Conservation (phyloP, 2,113 vertebrate species). For the Nansenia antarctica region DNA sequence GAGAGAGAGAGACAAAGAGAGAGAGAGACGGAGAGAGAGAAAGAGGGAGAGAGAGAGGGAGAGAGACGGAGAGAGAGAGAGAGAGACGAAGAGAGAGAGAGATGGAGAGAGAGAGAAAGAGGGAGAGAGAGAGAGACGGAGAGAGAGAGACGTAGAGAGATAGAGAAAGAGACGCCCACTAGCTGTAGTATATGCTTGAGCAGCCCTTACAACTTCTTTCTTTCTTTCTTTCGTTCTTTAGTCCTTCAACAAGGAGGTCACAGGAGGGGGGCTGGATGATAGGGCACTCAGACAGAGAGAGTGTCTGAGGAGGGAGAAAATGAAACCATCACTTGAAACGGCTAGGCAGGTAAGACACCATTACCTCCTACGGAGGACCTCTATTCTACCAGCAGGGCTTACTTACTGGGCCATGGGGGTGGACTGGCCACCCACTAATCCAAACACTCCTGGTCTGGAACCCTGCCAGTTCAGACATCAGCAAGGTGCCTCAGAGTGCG, state of each 20-base stretch:
- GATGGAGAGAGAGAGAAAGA: too few relatives aligned
- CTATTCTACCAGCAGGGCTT: neutral
- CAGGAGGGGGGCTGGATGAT: neutral
- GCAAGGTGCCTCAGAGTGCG: neutral
- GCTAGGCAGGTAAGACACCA: neutral
- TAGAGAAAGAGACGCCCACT: too few relatives aligned
- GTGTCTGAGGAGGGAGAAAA: neutral
- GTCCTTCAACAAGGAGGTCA: neutral
- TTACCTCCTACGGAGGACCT: neutral
- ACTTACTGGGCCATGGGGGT: neutral
- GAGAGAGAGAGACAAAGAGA: too few relatives aligned
- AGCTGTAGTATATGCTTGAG: too few relatives aligned
- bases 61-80: too few relatives aligned
- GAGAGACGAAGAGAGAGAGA: too few relatives aligned
- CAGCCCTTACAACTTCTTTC: too few relatives aligned
- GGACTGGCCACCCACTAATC: neutral
- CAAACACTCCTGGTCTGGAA: neutral
- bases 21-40: too few relatives aligned
- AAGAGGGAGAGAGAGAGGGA: too few relatives aligned
- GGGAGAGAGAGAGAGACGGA: too few relatives aligned
- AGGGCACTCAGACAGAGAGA: neutral
- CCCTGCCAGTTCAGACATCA: neutral
- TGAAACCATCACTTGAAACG: neutral
- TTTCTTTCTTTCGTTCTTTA: too few relatives aligned
- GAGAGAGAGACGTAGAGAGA: too few relatives aligned